phyloP scores from a whole-genome alignment of 92 coral and sea anemone genomes.

The Parazoanthus swiftii region DNA sequence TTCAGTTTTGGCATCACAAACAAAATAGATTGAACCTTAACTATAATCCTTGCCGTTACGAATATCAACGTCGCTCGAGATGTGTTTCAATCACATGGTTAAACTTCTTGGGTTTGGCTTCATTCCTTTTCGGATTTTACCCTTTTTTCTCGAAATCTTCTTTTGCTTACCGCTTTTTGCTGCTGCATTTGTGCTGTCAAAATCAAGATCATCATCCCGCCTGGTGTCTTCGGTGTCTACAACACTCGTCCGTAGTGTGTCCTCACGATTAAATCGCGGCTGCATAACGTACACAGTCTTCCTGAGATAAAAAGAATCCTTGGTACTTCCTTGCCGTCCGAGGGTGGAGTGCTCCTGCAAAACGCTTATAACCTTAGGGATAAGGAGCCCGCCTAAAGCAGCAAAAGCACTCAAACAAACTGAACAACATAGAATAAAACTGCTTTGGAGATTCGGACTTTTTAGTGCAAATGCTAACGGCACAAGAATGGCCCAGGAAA shows the following conservation, averaged over 20 bases:
- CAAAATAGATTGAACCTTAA: background rate
- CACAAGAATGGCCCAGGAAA: conserved; percentile 39
- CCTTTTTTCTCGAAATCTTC: background rate
- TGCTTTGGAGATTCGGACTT: conserved; percentile 31
- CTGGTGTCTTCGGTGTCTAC: background rate
- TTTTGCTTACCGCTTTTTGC: background rate
- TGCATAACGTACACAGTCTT: conserved; percentile 38
- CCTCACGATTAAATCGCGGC: background rate
- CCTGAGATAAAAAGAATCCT: conserved; percentile 25
- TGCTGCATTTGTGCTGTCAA: background rate
- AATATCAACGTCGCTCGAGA: background rate
- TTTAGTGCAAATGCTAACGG: conserved; percentile 32
- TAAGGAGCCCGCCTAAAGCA: conserved; percentile 24
- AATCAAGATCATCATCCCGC: background rate
- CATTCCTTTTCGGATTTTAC: background rate
- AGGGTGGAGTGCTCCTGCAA: background rate
- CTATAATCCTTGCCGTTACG: background rate
- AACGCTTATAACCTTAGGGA: conserved; percentile 36
- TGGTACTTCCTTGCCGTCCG: conserved; percentile 6
- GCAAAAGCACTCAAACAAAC: conserved; percentile 32
- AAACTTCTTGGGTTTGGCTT: background rate
- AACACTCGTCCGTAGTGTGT: conserved; percentile 19
- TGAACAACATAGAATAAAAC: conserved; percentile 25
- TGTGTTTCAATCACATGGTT: background rate
- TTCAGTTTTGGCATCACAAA: background rate